phyloP scores from a whole-genome alignment of 2,797 vertebrate genomes.

The Sternotherus odoratus region DNA sequence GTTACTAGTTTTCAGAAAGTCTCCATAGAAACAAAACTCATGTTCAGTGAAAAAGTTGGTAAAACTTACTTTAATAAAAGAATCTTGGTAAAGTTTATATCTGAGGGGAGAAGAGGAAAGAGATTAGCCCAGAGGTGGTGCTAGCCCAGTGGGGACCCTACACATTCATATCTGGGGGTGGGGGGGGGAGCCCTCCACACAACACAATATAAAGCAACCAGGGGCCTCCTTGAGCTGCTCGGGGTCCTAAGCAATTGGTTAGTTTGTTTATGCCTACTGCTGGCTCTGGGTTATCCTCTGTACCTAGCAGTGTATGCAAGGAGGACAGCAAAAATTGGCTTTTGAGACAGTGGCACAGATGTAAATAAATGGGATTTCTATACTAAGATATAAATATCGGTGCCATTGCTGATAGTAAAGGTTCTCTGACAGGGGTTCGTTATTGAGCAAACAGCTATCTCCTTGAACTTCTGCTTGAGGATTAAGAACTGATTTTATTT shows the following conservation, averaged over 20 bases:
- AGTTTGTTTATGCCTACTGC: too few relatives aligned
- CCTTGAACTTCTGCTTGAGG: neutral
- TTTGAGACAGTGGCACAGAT: neutral
- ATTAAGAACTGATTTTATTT: neutral
- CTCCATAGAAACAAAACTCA: neutral
- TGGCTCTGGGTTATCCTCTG: too few relatives aligned
- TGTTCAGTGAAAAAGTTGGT: neutral
- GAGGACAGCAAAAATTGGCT: neutral
- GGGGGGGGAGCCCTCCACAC: too few relatives aligned
- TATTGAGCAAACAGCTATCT: neutral
- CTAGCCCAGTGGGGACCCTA: too few relatives aligned
- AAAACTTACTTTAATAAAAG: neutral
- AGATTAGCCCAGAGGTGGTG: neutral
- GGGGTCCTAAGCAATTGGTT: too few relatives aligned
- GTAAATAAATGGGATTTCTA: neutral
- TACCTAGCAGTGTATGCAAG: neutral
- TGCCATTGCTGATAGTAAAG: neutral
- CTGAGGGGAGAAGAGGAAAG: neutral
- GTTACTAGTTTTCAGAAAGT: neutral
- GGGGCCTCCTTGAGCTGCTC: too few relatives aligned
- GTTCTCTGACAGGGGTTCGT: neutral
- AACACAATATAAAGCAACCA: too few relatives aligned
- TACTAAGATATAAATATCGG: neutral
- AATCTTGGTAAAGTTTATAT: neutral
- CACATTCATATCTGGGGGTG: too few relatives aligned